Evolutionary conservation across 2,797 vertebrate species (phyloP), one percentile per base, ranked within the genome.

Genomic region (Melopsittacus undulatus): DNA sequence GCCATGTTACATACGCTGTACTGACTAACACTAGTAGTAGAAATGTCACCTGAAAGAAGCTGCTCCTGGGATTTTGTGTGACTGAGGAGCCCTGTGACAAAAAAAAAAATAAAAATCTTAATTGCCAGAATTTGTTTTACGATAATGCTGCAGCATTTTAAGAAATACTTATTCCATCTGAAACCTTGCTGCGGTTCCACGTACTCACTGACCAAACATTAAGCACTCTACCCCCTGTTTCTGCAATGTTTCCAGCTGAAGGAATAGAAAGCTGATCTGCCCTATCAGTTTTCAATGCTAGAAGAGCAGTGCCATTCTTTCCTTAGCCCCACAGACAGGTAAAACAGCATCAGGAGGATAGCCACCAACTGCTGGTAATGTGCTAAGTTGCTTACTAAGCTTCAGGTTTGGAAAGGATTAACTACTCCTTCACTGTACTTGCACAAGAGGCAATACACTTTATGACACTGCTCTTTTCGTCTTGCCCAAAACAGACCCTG

Each of bases 11-110:
- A 84, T 45, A 81, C 30, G 54, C 57, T 95, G 88, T 69, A 87
- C 78, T 82, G 91, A 96, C 87, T 96, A 94, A 95, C 88, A 96
- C 86, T 94, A 97, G 91, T 80, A 88, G 93, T 87, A 96, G 90
- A 97, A 96, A 92, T 52, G 94, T 93, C 88, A 96, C 90, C 89
- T 97, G 93, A 97, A 94, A 95, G 93, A n/a, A 96, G 89, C 95
- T 34, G 54, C 54, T 96, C 94, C 94, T 96, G 95, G 59, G 82
- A 64, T 92, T 96, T 91, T 96, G 84, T 54, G 87, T 54, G 78
- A 97, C 92, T 97, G 96, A 91, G 89, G 96, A 95, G 49, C 94
- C 85, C 94, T 97, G 81, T 91, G 85, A 95, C 94, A 95, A 90
- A 97, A 96, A 38, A 40, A 56, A n/a, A n/a, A 20, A 27, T 90